Evolutionary conservation across 2,113 vertebrate species (phyloP), one percentile per base, ranked within the genome.

Genomic region (Lophotis ruficrista): DNA sequence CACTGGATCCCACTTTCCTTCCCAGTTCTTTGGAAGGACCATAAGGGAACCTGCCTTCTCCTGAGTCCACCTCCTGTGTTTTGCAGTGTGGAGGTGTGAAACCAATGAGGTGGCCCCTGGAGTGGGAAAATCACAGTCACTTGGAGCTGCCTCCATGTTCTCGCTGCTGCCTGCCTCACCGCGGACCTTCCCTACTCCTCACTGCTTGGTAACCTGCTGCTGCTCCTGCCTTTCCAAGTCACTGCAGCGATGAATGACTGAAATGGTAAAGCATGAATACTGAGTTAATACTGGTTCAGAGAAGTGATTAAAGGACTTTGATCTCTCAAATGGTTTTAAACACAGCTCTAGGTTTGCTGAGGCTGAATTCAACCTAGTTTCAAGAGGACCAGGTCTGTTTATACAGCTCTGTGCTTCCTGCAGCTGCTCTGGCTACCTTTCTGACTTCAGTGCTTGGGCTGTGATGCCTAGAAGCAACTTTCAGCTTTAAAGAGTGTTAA

Each of bases 141-240:
- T 23, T 17, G 33, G 51, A 33, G 56, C 48, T 78, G 60, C 25
- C 14, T 69, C 35, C 1, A 0, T 0, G 2, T 69, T 76, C 61
- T 57, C 0, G 0, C 43, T 30, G 28, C 37, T 22, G 12, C 53
- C 1, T 13, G 15, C 5, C 31, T 28, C 9, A 10, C 20, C 0
- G 0, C 0, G 9, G 37, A 21, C 61, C 30, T 31, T 94, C 35
- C 47, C 35, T 0, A 0, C 25, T 64, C 57, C 84, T 58, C 5
- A 1, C 75, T 27, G 54, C 66, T 65, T 50, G 19, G 72, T 16
- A 28, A n/a, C 45, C 68, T 61, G 48, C 38, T 69, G 89, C 80
- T 66, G 57, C 68, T 61, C 9, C 75, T 31, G 82, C 77, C 58
- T 57, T 60, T 25, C 33, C 6, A 37, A 81, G 56, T 79, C 72